phyloP scores from a whole-genome alignment of 2,888 invertebrate genomes.

The Apantesis nais region DNA sequence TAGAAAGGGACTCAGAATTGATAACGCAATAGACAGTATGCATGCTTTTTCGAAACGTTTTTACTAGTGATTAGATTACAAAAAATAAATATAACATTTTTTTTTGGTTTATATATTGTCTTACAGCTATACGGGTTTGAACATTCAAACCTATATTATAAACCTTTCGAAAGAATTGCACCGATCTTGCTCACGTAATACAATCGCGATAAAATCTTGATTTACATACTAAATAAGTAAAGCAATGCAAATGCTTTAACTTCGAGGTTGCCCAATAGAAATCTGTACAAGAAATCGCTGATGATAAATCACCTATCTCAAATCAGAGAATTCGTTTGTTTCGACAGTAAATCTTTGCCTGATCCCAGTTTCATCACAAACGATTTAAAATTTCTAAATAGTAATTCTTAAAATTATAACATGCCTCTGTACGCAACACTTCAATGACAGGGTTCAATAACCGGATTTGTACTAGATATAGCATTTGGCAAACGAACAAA shows the following conservation, averaged over 20 bases:
- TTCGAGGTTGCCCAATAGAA: neutral
- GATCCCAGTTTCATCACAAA: neutral
- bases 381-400: neutral
- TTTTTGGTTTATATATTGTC: too few relatives aligned
- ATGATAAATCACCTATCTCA: neutral
- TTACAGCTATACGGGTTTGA: too few relatives aligned
- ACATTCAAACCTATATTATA: neutral
- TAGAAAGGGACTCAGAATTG: too few relatives aligned
- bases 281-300: neutral
- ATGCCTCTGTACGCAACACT: neutral
- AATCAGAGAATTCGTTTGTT: neutral
- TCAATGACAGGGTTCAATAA: neutral
- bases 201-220: neutral
- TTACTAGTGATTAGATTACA: too few relatives aligned
- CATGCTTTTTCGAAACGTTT: too few relatives aligned
- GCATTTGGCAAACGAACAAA: conserved; percentile 10
- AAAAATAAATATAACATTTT: too few relatives aligned
- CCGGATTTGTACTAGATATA: conserved; percentile 9
- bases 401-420: neutral
- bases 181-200: neutral
- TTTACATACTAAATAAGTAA: neutral
- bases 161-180: neutral
- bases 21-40: too few relatives aligned
- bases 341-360: neutral
- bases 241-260: neutral